These are phyloP conservation scores for Sturmia bella DNA, from an alignment of 2,888 invertebrate genomes.

Conservation along the genomic window DNA sequence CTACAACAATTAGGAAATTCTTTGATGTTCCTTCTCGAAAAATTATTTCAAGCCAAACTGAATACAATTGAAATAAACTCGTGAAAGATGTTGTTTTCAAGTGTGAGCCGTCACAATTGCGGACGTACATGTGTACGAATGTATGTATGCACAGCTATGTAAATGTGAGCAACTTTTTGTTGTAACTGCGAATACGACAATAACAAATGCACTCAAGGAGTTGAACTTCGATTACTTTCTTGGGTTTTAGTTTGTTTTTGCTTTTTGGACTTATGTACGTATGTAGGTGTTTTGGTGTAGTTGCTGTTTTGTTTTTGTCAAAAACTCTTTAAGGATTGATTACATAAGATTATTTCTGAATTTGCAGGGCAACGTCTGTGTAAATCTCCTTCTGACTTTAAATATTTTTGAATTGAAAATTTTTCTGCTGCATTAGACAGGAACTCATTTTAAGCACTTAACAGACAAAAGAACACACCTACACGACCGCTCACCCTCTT, in stretches of 20 bases:
- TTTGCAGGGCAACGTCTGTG: background rate
- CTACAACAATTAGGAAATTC: too few species aligned
- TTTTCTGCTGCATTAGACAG: background rate
- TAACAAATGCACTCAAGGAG: constrained; percentile 46
- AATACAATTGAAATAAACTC: too few species aligned
- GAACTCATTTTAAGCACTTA: background rate
- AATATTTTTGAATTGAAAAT: too few species aligned
- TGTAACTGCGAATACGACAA: constrained; percentile 46
- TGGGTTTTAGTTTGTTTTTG: constrained; percentile 8
- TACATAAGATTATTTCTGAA: constrained; percentile 43
- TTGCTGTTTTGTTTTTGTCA: background rate
- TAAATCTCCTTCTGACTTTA: too few species aligned
- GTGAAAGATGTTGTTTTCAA: too few species aligned
- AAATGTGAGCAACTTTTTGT: constrained; percentile 19
- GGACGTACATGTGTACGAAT: background rate
- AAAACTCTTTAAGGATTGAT: constrained; percentile 31
- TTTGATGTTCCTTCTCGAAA: too few species aligned
- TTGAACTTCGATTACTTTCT: constrained; percentile 43
- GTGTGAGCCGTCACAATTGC: background rate
- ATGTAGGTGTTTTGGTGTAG: constrained; percentile 7
- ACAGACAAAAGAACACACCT: constrained; percentile 61
- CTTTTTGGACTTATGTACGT: constrained; percentile 32
- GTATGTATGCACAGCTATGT: constrained; percentile 11
- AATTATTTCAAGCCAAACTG: too few species aligned
- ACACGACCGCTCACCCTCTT: constrained; percentile 30